These are phyloP conservation scores for Lanistes nyassanus DNA, from an alignment of 1,140 invertebrate species.

Conservation along the genomic window DNA sequence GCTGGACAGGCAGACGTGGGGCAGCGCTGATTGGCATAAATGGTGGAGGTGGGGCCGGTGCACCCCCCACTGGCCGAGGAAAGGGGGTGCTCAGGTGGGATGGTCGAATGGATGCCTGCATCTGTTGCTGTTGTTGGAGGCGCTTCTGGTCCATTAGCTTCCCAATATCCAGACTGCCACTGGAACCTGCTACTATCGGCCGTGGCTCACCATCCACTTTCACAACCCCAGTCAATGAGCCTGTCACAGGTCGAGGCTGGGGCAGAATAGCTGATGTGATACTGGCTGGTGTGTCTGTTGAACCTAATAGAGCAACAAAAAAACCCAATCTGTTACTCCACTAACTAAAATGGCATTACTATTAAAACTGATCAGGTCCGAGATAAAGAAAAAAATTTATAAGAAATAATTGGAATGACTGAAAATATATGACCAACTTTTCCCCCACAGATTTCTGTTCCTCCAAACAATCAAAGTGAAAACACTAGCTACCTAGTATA, in stretches of 20 bases:
- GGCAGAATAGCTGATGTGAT: background rate
- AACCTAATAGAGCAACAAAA: background rate
- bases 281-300: background rate
- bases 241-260: slow-evolving; percentile 24
- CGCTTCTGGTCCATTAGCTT: slow-evolving; percentile 44
- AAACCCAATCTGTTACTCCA: background rate
- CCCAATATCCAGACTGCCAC: slow-evolving; percentile 33
- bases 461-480: too few species aligned
- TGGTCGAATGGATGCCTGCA: slow-evolving; percentile 26
- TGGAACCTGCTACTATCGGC: slow-evolving; percentile 18
- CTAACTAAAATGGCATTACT: too few species aligned
- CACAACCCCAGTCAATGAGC: background rate
- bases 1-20: slow-evolving; percentile 37
- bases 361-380: too few species aligned
- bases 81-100: slow-evolving; percentile 31
- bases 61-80: slow-evolving; percentile 33
- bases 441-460: too few species aligned
- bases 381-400: too few species aligned
- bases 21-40: slow-evolving; percentile 47
- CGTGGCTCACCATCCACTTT: slow-evolving; percentile 20
- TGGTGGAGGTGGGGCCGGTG: slow-evolving; percentile 36
- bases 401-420: too few species aligned
- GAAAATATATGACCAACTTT: too few species aligned
- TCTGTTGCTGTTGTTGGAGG: slow-evolving; percentile 42
- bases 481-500: too few species aligned